phyloP scores from a whole-genome alignment of 2,797 vertebrate genomes.

The Lepus townsendii region DNA sequence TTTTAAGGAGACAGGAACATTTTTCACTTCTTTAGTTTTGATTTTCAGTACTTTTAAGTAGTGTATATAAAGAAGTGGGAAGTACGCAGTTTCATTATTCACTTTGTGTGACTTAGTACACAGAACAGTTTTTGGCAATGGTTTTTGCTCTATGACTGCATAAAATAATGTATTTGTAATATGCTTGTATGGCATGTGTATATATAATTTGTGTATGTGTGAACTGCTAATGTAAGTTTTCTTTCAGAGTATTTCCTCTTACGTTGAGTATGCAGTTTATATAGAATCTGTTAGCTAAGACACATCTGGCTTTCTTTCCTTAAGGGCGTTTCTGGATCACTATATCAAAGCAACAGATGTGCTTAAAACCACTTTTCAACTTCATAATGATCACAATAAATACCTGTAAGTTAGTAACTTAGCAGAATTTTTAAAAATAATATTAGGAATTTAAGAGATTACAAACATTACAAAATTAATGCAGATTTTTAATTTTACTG shows the following conservation, averaged over 20 bases:
- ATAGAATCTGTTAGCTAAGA: slow-evolving; percentile 1
- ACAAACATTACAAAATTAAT: slow-evolving; percentile 43
- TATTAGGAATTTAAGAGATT: slow-evolving; percentile 23
- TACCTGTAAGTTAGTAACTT: slow-evolving; percentile 20
- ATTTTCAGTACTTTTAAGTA: no score
- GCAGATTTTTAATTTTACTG: slow-evolving; percentile 53
- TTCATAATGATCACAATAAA: neutral
- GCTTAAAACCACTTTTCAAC: neutral
- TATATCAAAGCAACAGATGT: slow-evolving; percentile 24
- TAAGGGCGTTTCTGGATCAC: neutral
- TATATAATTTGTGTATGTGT: neutral
- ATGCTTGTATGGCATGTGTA: neutral
- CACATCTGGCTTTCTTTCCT: slow-evolving; percentile 6
- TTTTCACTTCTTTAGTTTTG: no score
- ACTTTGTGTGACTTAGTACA: neutral
- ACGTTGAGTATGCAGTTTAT: neutral
- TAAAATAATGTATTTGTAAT: neutral
- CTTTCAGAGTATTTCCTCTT: slow-evolving; percentile 35
- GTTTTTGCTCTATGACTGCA: slow-evolving; percentile 32
- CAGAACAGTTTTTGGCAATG: neutral
- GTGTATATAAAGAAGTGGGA: no score
- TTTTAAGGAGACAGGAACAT: no score
- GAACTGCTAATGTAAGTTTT: neutral
- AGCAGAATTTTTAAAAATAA: neutral
- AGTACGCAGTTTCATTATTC: neutral